Conservation (phyloP, 2,888 invertebrate genomes). For the Zaprionus lineosus region DNA sequence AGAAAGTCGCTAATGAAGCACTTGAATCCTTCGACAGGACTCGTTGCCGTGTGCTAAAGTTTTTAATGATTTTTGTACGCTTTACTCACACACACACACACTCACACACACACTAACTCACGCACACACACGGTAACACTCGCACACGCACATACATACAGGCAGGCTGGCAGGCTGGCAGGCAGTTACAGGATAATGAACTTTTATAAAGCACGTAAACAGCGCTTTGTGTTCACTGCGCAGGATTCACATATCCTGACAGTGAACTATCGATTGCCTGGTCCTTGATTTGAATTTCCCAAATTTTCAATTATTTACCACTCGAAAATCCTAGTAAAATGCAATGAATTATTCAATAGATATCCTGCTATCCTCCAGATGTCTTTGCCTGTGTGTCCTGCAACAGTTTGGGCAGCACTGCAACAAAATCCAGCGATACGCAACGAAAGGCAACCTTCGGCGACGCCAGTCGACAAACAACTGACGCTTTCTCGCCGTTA, state of each 20-base stretch:
- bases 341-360: slow-evolving; percentile 48
- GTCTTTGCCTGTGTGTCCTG: not conserved
- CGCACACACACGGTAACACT: slow-evolving; percentile 7
- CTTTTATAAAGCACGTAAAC: slow-evolving; percentile 63
- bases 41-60: slow-evolving; percentile 60
- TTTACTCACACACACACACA: slow-evolving; percentile 22
- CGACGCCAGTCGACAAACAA: slow-evolving; percentile 72
- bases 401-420: slow-evolving; percentile 9
- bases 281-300: slow-evolving; percentile 6
- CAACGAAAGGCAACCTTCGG: slow-evolving; percentile 58
- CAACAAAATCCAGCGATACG: slow-evolving; percentile 1
- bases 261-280: slow-evolving; percentile 42
- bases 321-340: slow-evolving; percentile 10
- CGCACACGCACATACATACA: slow-evolving; percentile 1
- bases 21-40: slow-evolving; percentile 59
- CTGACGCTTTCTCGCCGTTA: slow-evolving; percentile 48
- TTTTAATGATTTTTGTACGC: slow-evolving; percentile 69
- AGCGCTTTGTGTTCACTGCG: slow-evolving; percentile 49
- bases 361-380: too few species aligned
- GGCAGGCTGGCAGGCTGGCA: slow-evolving; percentile 2
- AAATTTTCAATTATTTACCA: slow-evolving; percentile 9
- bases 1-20: slow-evolving; percentile 77
- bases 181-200: slow-evolving; percentile 74
- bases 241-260: slow-evolving; percentile 44
- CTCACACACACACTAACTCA: slow-evolving; percentile 17